These are phyloP conservation scores for Cyclina sinensis DNA, from an alignment of 1,140 invertebrate species.

Conservation along the genomic window DNA sequence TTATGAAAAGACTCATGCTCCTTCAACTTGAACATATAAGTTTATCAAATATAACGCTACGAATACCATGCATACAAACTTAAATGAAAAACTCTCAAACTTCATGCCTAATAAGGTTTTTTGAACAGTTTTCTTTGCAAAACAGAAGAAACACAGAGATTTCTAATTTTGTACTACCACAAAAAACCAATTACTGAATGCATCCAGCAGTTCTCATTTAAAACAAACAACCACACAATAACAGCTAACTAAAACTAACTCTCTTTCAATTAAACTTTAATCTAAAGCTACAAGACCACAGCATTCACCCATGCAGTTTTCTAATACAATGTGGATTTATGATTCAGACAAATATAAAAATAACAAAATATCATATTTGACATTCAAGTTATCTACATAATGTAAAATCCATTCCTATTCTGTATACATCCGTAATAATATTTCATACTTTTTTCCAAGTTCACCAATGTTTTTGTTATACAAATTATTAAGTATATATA, in stretches of 20 bases:
- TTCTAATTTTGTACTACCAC: background rate
- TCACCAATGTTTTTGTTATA: background rate
- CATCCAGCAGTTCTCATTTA: background rate
- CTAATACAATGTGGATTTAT: slow-evolving; percentile 37
- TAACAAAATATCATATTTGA: background rate
- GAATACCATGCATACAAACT: too few species aligned
- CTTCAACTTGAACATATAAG: too few species aligned
- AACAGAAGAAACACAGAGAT: background rate
- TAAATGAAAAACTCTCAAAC: too few species aligned
- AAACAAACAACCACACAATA: background rate
- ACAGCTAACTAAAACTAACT: background rate
- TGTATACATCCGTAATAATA: background rate
- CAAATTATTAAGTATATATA: too few species aligned
- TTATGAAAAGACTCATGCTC: too few species aligned
- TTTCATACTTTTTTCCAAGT: background rate
- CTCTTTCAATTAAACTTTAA: background rate
- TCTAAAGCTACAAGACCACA: background rate
- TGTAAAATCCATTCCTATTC: background rate
- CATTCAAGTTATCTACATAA: background rate
- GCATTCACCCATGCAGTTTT: background rate
- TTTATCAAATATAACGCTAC: too few species aligned
- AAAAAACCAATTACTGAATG: background rate
- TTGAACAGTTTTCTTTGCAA: too few species aligned
- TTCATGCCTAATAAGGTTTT: too few species aligned
- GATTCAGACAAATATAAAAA: background rate